Evolutionary conservation across 2,113 vertebrate species (phyloP), one percentile per base, ranked within the genome.

Genomic region (Pogonocichla stellata): DNA sequence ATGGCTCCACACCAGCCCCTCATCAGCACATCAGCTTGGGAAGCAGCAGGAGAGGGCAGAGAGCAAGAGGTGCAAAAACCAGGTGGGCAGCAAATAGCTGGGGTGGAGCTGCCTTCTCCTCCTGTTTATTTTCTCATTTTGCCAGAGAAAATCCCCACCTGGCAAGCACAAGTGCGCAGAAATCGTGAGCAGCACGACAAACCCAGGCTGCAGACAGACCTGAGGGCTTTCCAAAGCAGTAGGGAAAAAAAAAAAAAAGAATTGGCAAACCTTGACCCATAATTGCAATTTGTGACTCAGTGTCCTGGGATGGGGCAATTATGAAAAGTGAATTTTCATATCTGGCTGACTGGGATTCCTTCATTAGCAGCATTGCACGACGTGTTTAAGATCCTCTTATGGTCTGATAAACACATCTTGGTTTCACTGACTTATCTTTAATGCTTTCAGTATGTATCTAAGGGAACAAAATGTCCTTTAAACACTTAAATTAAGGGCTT

Each of bases 121-220:
- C 34, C 31, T 5, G 0, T 19, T 56, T 11, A 2, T 65, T 66
- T 78, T n/a, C 43, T 38, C 45, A 14, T 48, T 54, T 20, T 8
- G 5, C 26, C n/a, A 8, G 9, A 58, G 31, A 25, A 85, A 87
- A 25, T n/a, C 2, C 23, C 18, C 12, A 33, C 40, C 42, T 28
- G 42, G n/a, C 10, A 58, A 65, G 6, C 0, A 2, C 9, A 29
- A 8, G 1, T 13, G 5, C 14, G 12, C 34, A 18, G 33, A 43
- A 70, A 18, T 3, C 3, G 1, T 0, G 33, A 77, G 16, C 20
- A n/a, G 3, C 1, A 3, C 0, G 0, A 64, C 24, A 74, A 84
- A n/a, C 8, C 16, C 45, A 69, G 45, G 23, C 19, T 62, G 23
- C 8, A 77, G 42, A 8, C 8, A 50, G 22, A 72, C 3, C 48